Percentiles rank a stretch among this genome's conserved stretches.
Evolutionary conservation across 2,797 vertebrate species (phyloP).

Genomic region (Liparis tanakae): DNA sequence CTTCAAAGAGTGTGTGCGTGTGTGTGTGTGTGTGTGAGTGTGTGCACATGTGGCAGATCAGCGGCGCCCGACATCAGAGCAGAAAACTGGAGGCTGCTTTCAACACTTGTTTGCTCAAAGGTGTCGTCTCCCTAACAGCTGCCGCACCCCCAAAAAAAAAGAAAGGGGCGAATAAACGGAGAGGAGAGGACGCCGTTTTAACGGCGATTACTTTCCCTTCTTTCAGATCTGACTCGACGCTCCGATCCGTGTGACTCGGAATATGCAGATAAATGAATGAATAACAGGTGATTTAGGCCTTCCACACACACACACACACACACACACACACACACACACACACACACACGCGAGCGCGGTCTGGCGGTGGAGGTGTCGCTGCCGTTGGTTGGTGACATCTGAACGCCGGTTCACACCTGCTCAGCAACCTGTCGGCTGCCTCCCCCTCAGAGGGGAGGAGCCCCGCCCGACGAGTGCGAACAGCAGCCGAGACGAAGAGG

Average conservation of each 20-base stretch:
- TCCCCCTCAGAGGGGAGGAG: constrained; percentile 70
- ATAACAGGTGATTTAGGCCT: not conserved
- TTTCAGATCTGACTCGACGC: constrained; percentile 33
- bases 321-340: not conserved
- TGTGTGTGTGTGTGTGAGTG: constrained; percentile 23
- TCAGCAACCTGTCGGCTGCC: constrained; percentile 77
- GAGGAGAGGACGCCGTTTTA: constrained; percentile 54
- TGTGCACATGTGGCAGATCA: constrained; percentile 43
- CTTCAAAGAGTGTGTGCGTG: constrained; percentile 69
- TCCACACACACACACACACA: not conserved
- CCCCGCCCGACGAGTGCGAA: constrained; percentile 74
- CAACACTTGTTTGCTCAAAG: constrained; percentile 75
- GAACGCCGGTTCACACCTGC: constrained; percentile 80
- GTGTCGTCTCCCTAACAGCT: constrained; percentile 72
- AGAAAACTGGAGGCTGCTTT: constrained; percentile 66
- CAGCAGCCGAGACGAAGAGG: constrained; percentile 73
- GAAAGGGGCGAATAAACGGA: not conserved
- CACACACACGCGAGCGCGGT: not conserved
- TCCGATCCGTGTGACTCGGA: not conserved
- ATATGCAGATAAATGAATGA: no score
- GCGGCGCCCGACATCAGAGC: constrained; percentile 67
- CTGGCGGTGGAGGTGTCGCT: no score
- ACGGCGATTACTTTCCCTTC: constrained; percentile 51
- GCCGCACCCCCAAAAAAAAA: constrained; percentile 4
- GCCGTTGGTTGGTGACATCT: constrained; percentile 58